Conservation (phyloP, 2,113 vertebrate genomes). For the Chlorodrepanis virens region DNA sequence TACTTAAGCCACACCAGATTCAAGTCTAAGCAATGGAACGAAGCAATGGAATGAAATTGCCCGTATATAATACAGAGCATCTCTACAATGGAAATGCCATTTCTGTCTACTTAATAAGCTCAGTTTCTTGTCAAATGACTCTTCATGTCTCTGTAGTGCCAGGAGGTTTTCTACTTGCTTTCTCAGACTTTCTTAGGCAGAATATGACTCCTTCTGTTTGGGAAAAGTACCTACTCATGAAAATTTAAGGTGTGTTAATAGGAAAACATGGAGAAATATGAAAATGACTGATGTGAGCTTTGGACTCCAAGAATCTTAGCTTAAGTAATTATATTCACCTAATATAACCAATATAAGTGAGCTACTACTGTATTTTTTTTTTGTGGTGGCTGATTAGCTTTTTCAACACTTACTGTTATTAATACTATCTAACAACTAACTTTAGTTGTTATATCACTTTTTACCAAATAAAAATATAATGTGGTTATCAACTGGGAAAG, state of each 20-base stretch:
- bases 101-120: conserved; percentile 13
- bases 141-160: not conserved
- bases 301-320: not conserved
- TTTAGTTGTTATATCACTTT: not conserved
- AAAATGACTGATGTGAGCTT: not conserved
- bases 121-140: not conserved
- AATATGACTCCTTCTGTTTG: not conserved
- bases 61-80: not conserved
- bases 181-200: not conserved
- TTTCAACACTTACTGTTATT: not conserved
- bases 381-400: not conserved
- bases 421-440: no score
- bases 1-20: not conserved
- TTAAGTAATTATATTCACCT: not conserved
- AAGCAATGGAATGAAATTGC: conserved; percentile 31
- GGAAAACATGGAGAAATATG: not conserved
- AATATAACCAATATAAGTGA: not conserved
- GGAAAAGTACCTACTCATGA: not conserved
- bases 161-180: not conserved
- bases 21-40: not conserved
- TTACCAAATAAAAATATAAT: not conserved
- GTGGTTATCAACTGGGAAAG: not conserved
- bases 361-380: not conserved
- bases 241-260: not conserved
- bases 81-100: conserved; percentile 6